Evolutionary conservation across 2,113 vertebrate genomes (phyloP), one percentile per base, ranked within the genome.

Genomic region (Gobio gobio): DNA sequence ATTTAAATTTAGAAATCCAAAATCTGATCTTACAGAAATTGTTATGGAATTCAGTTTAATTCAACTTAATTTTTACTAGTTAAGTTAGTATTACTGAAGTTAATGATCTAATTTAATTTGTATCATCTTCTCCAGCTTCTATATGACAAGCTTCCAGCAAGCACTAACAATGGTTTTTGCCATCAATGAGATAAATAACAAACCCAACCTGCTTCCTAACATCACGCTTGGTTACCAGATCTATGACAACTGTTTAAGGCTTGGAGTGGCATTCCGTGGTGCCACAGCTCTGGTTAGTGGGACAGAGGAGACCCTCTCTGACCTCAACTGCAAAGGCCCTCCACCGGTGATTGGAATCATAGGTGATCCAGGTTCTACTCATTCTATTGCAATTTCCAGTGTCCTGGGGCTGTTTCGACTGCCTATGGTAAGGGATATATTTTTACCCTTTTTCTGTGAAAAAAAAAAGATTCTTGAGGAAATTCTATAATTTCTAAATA

Each of bases 141-240:
- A 93, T 26, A 58, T 88, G 72, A 73, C 84, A 79, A 91, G 89
- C 4, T 92, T 93, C 47, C 88, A 90, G 74, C 87, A 88, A 45
- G 93, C 91, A 49, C 79, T 85, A 88, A 91, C 92, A 12, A 93
- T 94, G 92, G 89, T 86, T 43, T 94, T 93, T 89, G 89, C 93
- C 20, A 89, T 94, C 59, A 85, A 91, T 56, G 92, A 94, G 56
- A 93, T 94, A 51, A 94, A 94, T 85, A 89, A 22, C 33, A 90
- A 92, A 81, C 20, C 87, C 2, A 72, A 87, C 12, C 79, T 94
- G 73, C 88, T 94, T 3, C 92, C 93, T 14, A 92, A 93, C 45
- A 20, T 92, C 58, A 93, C 89, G 7, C 82, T 94, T 20, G 93
- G 93, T 63, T 94, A 92, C 84, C 88, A 85, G 54, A 74, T 94